These are phyloP conservation scores for Balanococcus diminutus DNA, from an alignment of 2,888 invertebrate species.

Conservation along the genomic window DNA sequence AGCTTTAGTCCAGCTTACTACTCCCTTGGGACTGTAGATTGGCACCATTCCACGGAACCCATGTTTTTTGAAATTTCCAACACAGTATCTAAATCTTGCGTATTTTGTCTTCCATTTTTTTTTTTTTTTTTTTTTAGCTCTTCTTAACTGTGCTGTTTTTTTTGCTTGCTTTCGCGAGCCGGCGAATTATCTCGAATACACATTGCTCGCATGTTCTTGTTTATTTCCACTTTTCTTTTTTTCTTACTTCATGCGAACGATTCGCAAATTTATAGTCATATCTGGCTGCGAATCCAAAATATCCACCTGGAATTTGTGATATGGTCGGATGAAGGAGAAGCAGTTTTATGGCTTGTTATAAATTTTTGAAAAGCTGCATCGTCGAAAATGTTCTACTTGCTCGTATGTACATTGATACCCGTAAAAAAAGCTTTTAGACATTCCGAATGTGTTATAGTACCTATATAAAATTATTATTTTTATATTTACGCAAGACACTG, in stretches of 20 bases:
- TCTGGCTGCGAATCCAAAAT: conserved; percentile 34
- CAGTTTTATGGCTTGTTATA: conserved; percentile 21
- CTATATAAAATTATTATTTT: conserved; percentile 42
- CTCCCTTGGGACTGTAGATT: conserved; percentile 24
- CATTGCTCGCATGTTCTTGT: conserved; percentile 36
- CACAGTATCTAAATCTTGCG: conserved; percentile 34
- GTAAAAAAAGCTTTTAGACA: conserved; percentile 17
- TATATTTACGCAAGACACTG: conserved; percentile 30
- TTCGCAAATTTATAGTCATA: conserved; percentile 40
- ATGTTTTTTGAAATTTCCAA: conserved; percentile 25
- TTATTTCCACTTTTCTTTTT: neutral
- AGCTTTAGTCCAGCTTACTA: conserved; percentile 32
- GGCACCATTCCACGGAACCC: conserved; percentile 33
- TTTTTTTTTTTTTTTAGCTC: too few species aligned
- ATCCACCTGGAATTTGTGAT: conserved; percentile 38
- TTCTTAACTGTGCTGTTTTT: neutral
- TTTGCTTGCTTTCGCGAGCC: neutral
- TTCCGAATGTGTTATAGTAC: conserved; percentile 19
- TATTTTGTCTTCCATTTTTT: conserved; percentile 38
- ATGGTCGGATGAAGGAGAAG: neutral
- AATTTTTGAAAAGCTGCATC: conserved; percentile 42
- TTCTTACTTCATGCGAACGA: neutral
- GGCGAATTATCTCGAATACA: conserved; percentile 35
- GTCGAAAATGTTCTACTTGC: conserved; percentile 34
- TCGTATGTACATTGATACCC: conserved; percentile 22